These are phyloP conservation scores for Madoqua kirkii DNA, from an alignment of 2,113 vertebrate species.

Conservation along the genomic window DNA sequence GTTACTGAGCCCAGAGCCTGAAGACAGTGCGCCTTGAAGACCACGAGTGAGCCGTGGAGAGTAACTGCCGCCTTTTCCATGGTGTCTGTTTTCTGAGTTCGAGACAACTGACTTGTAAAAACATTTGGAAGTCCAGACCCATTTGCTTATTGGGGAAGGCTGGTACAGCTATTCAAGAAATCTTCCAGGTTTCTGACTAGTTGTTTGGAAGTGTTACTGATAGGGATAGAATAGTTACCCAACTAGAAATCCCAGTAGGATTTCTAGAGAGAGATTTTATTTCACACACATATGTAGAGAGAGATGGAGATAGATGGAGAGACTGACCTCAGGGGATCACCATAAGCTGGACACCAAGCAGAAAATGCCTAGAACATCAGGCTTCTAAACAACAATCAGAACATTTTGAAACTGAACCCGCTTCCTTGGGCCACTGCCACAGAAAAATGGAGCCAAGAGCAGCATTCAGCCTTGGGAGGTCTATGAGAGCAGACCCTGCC, in stretches of 20 bases:
- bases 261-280: background rate
- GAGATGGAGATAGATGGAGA: background rate
- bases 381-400: background rate
- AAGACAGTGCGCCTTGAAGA: background rate
- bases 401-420: background rate
- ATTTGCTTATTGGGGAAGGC: background rate
- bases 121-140: background rate
- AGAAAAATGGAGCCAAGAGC: background rate
- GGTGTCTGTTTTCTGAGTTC: background rate
- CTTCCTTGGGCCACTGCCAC: background rate
- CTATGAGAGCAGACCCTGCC: background rate
- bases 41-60: background rate
- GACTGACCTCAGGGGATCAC: background rate
- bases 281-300: fast-evolving
- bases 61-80: background rate
- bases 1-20: background rate
- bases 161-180: background rate
- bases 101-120: background rate
- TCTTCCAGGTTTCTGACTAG: background rate
- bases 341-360: background rate
- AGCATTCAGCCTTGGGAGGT: background rate
- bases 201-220: background rate
- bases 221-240: background rate
- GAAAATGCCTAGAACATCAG: background rate
- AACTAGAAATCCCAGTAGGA: background rate